A percentile compares a stretch with the other conserved stretches of the same genome.
phyloP scores from a whole-genome alignment of 2,113 vertebrate species.

The Platycercus adscitus region DNA sequence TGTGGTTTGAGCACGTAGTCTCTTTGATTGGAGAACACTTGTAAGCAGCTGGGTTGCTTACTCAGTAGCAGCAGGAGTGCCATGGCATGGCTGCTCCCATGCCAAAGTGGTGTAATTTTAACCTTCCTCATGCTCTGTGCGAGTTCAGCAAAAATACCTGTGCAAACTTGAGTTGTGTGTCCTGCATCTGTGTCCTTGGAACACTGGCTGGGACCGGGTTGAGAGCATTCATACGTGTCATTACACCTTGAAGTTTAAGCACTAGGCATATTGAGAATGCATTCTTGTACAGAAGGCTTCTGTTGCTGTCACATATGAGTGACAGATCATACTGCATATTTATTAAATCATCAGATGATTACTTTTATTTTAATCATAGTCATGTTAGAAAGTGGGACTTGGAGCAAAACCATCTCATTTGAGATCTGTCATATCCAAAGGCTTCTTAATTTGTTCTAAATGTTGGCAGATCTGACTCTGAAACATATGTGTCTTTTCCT shows the following conservation, averaged over 20 bases:
- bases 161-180: background rate
- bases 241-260: background rate
- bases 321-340: background rate
- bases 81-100: background rate
- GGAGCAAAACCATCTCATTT: background rate
- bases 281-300: background rate
- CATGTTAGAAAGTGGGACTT: background rate
- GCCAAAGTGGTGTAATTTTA: background rate
- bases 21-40: background rate
- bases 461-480: background rate
- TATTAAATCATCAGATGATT: background rate
- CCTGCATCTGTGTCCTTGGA: background rate
- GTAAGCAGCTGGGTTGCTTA: background rate
- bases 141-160: constrained; percentile 26
- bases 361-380: background rate
- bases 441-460: background rate
- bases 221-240: background rate
- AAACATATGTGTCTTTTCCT: constrained; percentile 41
- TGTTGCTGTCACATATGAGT: background rate
- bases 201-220: background rate
- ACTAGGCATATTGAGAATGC: background rate
- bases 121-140: background rate
- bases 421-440: background rate
- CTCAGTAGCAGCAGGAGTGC: background rate
- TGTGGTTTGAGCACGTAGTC: background rate